A percentile compares a stretch with the other conserved stretches of the same genome.
phyloP scores from a whole-genome alignment of 53 echinoderm and acorn worm genomes.

The Echinometra lucunter region DNA sequence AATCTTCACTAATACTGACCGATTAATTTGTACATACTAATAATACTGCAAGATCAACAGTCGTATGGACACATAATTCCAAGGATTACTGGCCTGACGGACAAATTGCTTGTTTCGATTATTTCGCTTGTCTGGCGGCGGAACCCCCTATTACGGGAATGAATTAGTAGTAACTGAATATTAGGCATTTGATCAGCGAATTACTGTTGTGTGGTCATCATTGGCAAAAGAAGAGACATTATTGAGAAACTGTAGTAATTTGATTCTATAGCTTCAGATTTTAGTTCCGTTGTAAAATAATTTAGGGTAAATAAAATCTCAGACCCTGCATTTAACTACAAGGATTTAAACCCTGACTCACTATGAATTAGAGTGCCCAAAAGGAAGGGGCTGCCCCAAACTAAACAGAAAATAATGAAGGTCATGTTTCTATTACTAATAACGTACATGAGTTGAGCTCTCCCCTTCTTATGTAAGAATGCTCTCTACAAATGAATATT shows the following conservation, averaged over 20 bases:
- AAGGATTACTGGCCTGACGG: background rate
- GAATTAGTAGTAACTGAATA: background rate
- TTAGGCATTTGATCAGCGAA: slow-evolving; percentile 4
- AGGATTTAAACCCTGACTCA: background rate
- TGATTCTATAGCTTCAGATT: background rate
- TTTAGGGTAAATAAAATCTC: background rate
- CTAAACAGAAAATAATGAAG: background rate
- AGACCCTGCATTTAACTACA: background rate
- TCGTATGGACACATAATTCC: background rate
- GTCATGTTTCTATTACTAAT: too few relatives aligned
- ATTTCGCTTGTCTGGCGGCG: slow-evolving; percentile 31
- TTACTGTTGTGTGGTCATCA: background rate
- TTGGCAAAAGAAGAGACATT: background rate
- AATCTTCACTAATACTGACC: background rate
- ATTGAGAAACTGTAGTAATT: background rate
- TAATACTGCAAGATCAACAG: background rate
- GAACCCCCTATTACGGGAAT: background rate
- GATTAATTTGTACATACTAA: too few relatives aligned
- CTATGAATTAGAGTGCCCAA: background rate
- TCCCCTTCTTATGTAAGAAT: background rate
- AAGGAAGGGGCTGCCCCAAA: background rate
- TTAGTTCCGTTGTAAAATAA: background rate
- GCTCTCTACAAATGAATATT: background rate
- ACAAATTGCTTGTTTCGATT: background rate
- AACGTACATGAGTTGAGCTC: too few relatives aligned